Evolutionary conservation across 2,888 invertebrate species (phyloP).

Genomic region (Mactromeris polynyma): DNA sequence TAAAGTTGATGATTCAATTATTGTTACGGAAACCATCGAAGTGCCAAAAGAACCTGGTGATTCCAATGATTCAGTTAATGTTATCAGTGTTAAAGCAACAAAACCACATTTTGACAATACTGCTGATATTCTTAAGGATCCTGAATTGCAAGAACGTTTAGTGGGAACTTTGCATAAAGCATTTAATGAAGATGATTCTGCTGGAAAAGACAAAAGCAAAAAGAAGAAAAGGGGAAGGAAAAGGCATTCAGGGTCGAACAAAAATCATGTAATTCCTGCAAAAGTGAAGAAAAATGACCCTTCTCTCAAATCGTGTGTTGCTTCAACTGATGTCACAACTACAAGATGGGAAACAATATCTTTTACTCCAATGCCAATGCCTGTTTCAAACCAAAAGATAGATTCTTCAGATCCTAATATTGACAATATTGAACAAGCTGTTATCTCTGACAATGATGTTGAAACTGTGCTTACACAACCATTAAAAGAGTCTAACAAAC

Average conservation of each 20-base stretch:
- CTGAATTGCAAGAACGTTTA: neutral
- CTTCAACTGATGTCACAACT: neutral
- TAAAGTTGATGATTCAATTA: neutral
- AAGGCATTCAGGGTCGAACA: neutral
- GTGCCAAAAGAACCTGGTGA: neutral
- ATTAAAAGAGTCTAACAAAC: neutral
- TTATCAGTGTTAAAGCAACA: neutral
- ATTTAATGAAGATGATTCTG: neutral
- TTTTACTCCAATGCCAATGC: neutral
- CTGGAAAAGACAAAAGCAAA: constrained; percentile 5
- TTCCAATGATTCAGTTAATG: neutral
- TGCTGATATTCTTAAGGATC: neutral
- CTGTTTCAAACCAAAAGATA: neutral
- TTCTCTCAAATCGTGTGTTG: neutral
- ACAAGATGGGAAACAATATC: constrained; percentile 13
- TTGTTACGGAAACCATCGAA: neutral
- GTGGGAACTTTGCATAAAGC: neutral
- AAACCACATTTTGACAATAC: neutral
- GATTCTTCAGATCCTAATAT: neutral
- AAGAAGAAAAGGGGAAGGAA: constrained; percentile 28
- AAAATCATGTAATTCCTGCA: neutral
- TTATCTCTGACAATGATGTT: neutral
- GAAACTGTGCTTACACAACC: neutral
- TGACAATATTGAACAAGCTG: neutral
- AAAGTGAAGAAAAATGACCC: neutral